Conservation (phyloP, 2,888 invertebrate species). For the Alloscopus bannaensis region DNA sequence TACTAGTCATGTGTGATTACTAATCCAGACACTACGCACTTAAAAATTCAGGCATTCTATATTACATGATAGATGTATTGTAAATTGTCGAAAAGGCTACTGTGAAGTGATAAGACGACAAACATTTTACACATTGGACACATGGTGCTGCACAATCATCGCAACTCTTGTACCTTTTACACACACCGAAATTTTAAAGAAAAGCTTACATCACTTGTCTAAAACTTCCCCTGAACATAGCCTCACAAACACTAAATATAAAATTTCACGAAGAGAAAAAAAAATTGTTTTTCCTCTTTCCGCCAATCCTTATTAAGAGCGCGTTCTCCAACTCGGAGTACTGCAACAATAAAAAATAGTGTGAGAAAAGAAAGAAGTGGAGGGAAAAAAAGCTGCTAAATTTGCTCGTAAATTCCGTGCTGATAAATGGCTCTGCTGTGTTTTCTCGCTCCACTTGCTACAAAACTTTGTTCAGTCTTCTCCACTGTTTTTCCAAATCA, state of each 20-base stretch:
- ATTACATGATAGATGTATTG: no score
- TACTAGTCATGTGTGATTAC: no score
- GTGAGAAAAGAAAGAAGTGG: slow-evolving; percentile 27
- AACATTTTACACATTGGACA: no score
- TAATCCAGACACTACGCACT: no score
- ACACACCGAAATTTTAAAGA: not conserved
- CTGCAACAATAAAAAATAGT: slow-evolving; percentile 23
- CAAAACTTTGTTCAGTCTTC: slow-evolving; percentile 21
- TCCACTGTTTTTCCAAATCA: slow-evolving; percentile 7
- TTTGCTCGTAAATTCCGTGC: slow-evolving; percentile 66
- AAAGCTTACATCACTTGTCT: slow-evolving; percentile 10
- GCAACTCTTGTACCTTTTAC: no score
- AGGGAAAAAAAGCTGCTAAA: slow-evolving; percentile 50
- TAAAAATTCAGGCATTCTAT: no score
- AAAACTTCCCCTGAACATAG: not conserved
- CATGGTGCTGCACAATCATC: no score
- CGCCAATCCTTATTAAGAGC: slow-evolving; percentile 27
- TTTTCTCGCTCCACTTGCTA: slow-evolving; percentile 70
- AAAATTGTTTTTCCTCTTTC: not conserved
- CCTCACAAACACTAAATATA: slow-evolving; percentile 3
- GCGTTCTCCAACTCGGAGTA: slow-evolving; percentile 3
- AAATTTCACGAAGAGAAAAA: not conserved
- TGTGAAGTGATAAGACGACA: no score
- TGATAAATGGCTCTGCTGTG: slow-evolving; percentile 68
- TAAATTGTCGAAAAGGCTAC: slow-evolving; percentile 1